Evolutionary conservation across 2,888 invertebrate species (phyloP), one percentile per base, ranked within the genome.

Genomic region (Diogma glabrata): DNA sequence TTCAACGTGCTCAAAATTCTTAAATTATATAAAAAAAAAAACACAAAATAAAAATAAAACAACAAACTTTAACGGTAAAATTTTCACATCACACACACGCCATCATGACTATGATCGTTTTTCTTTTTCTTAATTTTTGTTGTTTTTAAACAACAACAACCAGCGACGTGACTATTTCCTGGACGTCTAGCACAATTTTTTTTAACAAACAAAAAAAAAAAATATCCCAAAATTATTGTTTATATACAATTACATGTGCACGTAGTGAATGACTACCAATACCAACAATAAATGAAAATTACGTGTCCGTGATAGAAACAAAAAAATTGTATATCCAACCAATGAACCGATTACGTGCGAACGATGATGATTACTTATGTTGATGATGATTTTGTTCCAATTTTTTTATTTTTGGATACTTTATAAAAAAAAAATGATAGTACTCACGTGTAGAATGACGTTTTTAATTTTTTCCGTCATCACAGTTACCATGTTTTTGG

Each of bases 111-210:
- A 45, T 46, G 17, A 26, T 47, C 19, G 28, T 47, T n/a, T 40
- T 22, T 43, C n/a, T 22, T 20, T 43, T n/a, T 43, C 20, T 12
- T n/a, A 19, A 40, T 40, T 19, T 40, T 40, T 40, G n/a, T n/a
- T 40, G 19, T 28, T 28, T 43, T 3, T 22, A 4, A 22, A 43
- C n/a, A 4, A 22, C n/a, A 22, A 20, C 43, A 20, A 43, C n/a
- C n/a, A 22, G 23, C 43, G 43, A 46, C 46, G 46, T 46, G 46
- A 46, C 46, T 46, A 24, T 46, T 46, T 46, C 46, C 46, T 46
- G 46, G 46, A 46, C 46, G 46, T 46, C 46, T 46, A 46, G 46
- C 46, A 17, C 10, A 22, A 22, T 24, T 24, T 22, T 9, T 38
- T 38, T 20, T 14, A 22, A 22, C 22, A 40, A 19, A 19, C 20